Evolutionary conservation across 2,888 invertebrate species (phyloP).

Genomic region (Drosophila aldrichi): DNA sequence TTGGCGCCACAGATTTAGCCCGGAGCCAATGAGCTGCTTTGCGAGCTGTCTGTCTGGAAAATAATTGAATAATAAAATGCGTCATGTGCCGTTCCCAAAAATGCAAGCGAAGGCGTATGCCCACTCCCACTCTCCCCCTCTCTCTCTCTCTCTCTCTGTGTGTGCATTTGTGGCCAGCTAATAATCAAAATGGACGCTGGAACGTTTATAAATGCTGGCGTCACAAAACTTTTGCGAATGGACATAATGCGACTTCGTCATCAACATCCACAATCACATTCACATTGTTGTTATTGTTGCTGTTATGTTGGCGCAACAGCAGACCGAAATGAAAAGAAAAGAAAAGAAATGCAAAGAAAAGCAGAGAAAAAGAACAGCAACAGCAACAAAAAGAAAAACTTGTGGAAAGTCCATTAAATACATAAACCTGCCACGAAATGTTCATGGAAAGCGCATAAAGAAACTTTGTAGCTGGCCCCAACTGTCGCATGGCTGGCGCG

Average conservation of each 20-base stretch:
- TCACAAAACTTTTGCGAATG: slow-evolving; percentile 74
- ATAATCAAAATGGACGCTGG: slow-evolving; percentile 77
- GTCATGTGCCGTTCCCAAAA: slow-evolving; percentile 34
- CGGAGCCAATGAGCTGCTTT: slow-evolving; percentile 22
- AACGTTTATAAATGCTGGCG: slow-evolving; percentile 73
- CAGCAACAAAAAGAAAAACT: slow-evolving; percentile 52
- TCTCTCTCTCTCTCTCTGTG: neutral
- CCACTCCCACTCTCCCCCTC: neutral
- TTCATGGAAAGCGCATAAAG: slow-evolving; percentile 82
- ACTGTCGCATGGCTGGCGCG: slow-evolving; percentile 43
- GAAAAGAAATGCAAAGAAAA: slow-evolving; percentile 41
- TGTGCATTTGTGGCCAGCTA: slow-evolving; percentile 53
- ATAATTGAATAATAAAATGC: slow-evolving; percentile 61
- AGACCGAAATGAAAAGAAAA: slow-evolving; percentile 6
- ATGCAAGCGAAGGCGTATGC: slow-evolving; percentile 33
- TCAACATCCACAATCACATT: slow-evolving; percentile 9
- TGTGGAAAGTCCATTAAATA: slow-evolving; percentile 83
- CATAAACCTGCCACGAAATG: slow-evolving; percentile 82
- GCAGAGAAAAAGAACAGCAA: slow-evolving; percentile 16
- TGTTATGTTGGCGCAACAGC: slow-evolving; percentile 12
- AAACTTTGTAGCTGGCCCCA: slow-evolving; percentile 64
- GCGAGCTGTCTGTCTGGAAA: slow-evolving; percentile 34
- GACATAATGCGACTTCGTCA: slow-evolving; percentile 69
- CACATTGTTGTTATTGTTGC: slow-evolving; percentile 30
- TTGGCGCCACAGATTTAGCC: slow-evolving; percentile 40